Evolutionary conservation across 2,888 invertebrate species (phyloP).

Genomic region (Drosophila acutilabella): DNA sequence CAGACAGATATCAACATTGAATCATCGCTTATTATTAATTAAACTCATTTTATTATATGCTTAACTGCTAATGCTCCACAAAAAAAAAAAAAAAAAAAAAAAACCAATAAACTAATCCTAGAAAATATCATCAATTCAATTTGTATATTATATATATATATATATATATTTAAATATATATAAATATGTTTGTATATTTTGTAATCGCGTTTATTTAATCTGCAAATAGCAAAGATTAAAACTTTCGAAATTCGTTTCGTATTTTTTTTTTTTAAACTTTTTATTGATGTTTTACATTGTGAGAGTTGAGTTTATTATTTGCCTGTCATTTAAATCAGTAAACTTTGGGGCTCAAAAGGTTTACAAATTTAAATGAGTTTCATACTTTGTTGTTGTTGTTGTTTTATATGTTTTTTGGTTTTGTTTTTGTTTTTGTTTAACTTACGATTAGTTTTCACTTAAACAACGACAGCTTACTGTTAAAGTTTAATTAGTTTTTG

Average conservation of each 20-base stretch:
- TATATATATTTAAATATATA: not conserved
- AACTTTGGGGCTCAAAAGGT: conserved; percentile 84
- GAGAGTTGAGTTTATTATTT: conserved; percentile 39
- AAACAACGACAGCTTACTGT: conserved; percentile 31
- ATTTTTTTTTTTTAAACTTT: conserved; percentile 16
- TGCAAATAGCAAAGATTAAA: conserved; percentile 33
- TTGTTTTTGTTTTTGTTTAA: conserved; percentile 8
- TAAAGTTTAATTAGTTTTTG: conserved; percentile 41
- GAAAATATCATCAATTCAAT: conserved; percentile 43
- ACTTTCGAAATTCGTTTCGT: conserved; percentile 46
- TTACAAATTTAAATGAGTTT: conserved; percentile 83
- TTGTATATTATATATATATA: conserved; percentile 1
- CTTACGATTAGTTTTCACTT: conserved; percentile 35
- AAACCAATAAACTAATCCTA: conserved; percentile 38
- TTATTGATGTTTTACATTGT: conserved; percentile 30
- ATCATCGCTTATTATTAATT: conserved; percentile 34
- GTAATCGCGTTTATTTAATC: conserved; percentile 14
- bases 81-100: conserved; percentile 42
- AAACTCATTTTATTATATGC: conserved; percentile 12
- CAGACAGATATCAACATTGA: conserved; percentile 62
- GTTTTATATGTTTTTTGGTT: not conserved
- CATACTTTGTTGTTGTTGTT: conserved; percentile 22
- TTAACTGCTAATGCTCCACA: not conserved
- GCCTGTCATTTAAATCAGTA: conserved; percentile 82
- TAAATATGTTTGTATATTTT: conserved; percentile 2